Conservation (phyloP, 2,888 invertebrate genomes). For the Tortricodes alternella region DNA sequence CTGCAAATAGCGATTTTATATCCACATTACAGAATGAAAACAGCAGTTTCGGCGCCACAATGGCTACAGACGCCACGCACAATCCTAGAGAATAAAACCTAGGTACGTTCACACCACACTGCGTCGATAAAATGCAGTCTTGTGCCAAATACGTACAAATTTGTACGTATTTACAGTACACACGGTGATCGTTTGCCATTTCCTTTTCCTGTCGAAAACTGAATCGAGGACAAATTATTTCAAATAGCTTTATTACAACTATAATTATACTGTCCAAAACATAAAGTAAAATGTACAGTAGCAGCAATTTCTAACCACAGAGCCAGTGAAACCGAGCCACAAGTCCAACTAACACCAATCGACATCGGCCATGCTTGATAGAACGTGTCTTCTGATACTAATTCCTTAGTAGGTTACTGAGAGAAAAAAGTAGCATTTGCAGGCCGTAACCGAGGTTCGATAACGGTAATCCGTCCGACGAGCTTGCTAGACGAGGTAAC, state of each 20-base stretch:
- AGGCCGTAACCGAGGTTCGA: slow-evolving; percentile 55
- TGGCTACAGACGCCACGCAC: slow-evolving; percentile 37
- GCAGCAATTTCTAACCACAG: slow-evolving; percentile 14
- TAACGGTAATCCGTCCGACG: slow-evolving; percentile 63
- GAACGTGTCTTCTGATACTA: slow-evolving; percentile 51
- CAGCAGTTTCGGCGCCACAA: slow-evolving; percentile 35
- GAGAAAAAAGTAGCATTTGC: slow-evolving; percentile 51
- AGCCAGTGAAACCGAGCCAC: slow-evolving; percentile 13
- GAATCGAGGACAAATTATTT: not conserved
- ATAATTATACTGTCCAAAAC: no score
- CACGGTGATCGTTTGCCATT: slow-evolving; percentile 4
- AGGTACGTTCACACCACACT: slow-evolving; percentile 1
- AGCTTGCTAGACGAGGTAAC: slow-evolving; percentile 46
- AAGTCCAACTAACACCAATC: slow-evolving; percentile 17
- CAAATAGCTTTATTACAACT: no score
- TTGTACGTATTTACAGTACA: not conserved
- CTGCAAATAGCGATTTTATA: slow-evolving; percentile 20
- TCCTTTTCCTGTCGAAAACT: not conserved
- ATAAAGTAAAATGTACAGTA: not conserved
- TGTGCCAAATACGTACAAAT: slow-evolving; percentile 26
- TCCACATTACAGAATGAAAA: slow-evolving; percentile 19
- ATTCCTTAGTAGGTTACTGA: slow-evolving; percentile 62
- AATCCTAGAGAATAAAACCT: slow-evolving; percentile 18
- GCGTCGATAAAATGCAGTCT: slow-evolving; percentile 19
- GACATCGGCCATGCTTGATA: slow-evolving; percentile 19